These are phyloP conservation scores for Tachycineta bicolor DNA, from an alignment of 2,113 vertebrate genomes.

Conservation along the genomic window DNA sequence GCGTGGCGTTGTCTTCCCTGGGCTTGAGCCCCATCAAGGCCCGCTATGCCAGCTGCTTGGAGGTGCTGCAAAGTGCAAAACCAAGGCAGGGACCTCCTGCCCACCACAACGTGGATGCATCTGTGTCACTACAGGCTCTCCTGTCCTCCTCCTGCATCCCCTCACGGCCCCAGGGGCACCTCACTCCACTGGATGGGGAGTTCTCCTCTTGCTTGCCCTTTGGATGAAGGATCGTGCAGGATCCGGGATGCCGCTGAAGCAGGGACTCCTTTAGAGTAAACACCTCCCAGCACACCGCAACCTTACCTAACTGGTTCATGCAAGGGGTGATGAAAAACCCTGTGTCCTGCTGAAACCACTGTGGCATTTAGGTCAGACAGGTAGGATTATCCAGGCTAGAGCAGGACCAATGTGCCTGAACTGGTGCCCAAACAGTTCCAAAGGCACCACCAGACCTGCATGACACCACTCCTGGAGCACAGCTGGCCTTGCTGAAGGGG, in stretches of 20 bases:
- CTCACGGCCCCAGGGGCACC: rapidly evolving
- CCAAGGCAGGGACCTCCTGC: background rate
- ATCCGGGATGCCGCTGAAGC: background rate
- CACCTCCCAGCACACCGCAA: background rate
- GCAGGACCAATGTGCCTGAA: background rate
- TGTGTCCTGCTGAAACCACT: background rate
- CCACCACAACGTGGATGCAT: background rate
- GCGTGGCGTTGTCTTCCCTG: background rate
- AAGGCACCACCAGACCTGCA: background rate
- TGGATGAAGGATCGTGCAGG: background rate
- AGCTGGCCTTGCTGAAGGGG: background rate
- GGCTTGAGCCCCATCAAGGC: background rate
- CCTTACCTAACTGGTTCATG: background rate
- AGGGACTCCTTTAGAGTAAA: background rate
- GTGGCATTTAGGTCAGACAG: background rate
- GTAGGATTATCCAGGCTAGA: background rate
- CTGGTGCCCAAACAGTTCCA: background rate
- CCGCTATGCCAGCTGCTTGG: background rate
- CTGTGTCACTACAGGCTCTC: background rate
- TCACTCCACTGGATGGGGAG: background rate
- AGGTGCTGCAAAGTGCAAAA: background rate
- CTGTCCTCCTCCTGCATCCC: background rate
- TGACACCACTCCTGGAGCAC: background rate
- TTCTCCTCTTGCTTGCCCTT: background rate
- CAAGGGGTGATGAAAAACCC: background rate